These are phyloP conservation scores for Paramacrobiotus metropolitanus DNA, from an alignment of 1,140 invertebrate genomes.

Conservation along the genomic window DNA sequence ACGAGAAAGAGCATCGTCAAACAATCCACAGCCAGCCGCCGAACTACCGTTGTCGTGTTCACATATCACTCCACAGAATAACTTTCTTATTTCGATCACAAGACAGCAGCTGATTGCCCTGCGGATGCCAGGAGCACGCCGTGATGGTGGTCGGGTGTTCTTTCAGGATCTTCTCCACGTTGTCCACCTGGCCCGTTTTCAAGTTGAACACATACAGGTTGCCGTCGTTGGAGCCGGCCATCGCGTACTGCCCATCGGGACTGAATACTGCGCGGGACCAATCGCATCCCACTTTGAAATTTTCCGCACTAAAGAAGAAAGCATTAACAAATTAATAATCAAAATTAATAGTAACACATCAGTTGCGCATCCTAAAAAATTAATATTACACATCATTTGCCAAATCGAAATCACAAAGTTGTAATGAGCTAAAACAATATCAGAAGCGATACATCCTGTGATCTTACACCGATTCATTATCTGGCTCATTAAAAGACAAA, in stretches of 20 bases:
- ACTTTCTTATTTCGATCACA: constrained; percentile 62
- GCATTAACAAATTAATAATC: too few species aligned
- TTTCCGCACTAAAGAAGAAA: constrained; percentile 46
- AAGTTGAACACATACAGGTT: constrained; percentile 76
- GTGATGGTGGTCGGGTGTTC: constrained; percentile 64
- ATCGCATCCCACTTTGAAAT: constrained; percentile 82
- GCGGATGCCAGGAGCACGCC: constrained; percentile 73
- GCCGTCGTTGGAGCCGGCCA: constrained; percentile 70
- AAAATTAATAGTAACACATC: too few species aligned
- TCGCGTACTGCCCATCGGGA: constrained; percentile 58
- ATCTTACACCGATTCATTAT: too few species aligned
- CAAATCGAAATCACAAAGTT: constrained; percentile 8
- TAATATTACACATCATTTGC: too few species aligned
- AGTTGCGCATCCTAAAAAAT: too few species aligned
- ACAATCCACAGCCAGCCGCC: too few species aligned
- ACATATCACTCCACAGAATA: constrained; percentile 43
- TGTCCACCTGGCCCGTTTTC: constrained; percentile 27
- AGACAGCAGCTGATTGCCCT: constrained; percentile 53
- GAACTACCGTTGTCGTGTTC: constrained; percentile 6
- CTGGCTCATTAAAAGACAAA: too few species aligned
- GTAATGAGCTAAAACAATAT: too few species aligned
- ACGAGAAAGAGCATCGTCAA: too few species aligned
- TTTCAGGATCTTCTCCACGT: constrained; percentile 57
- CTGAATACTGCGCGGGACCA: constrained; percentile 76
- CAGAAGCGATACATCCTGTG: too few species aligned